Evolutionary conservation across 2,113 vertebrate genomes (phyloP), one percentile per base, ranked within the genome.

Genomic region (Podiceps cristatus): DNA sequence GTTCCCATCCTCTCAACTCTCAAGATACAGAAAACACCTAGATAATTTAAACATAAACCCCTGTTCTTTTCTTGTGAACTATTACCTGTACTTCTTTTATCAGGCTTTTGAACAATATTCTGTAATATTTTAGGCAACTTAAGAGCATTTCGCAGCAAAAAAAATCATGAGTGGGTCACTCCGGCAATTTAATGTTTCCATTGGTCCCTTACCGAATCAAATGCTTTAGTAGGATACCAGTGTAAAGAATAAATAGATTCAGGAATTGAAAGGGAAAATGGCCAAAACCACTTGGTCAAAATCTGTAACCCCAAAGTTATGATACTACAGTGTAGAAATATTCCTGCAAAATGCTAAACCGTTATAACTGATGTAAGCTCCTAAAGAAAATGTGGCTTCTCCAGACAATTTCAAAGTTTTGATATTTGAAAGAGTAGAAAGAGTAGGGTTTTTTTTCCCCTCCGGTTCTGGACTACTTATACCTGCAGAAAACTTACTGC

Each of bases 381-480:
- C 22, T 71, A 58, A 42, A 62, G 18, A 35, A 91, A 86, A 86
- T 10, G 5, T 16, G 19, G 11, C 7, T 73, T 68, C 10, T 47
- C 18, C 3, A 72, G 18, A 80, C 5, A 56, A 59, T 35, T 69
- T 44, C 18, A 16, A 80, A 58, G 11, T 44, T 56, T 8, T 72
- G 2, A 24, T 33, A 64, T 35, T 64, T 66, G 53, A 68, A 79
- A 79, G 27, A 55, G 5, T 31, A 45, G 15, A 58, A 77, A 9
- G 13, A 88, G 17, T 20, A 63, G 50, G 27, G 27, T 40, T 6
- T 1, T 11, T 8, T 6, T 0, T 4, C 13, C 9, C 4, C 13
- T 14, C 20, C 5, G 24, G 9, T 69, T 81, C 23, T 88, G 35
- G 50, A 56, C 5, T 15, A n/a, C 19, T 60, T 52, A 28, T 15